Conservation (phyloP, 2,888 invertebrate species). For the Drosophila borealis region DNA sequence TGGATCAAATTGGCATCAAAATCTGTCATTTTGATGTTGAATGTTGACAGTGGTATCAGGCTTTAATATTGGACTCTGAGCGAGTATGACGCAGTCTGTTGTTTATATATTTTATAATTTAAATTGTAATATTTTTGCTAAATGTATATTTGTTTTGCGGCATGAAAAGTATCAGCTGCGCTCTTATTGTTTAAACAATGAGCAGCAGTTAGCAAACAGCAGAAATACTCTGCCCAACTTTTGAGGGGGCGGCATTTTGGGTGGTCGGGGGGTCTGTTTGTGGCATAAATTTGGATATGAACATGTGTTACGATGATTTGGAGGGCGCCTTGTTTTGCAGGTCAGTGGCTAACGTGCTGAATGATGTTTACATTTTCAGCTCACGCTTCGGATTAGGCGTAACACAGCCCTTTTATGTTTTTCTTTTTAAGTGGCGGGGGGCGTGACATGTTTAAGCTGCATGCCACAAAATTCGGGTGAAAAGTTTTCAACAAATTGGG, state of each 20-base stretch:
- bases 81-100: too few relatives aligned
- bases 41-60: too few relatives aligned
- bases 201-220: slow-evolving; percentile 1
- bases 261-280: not conserved
- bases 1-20: too few relatives aligned
- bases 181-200: slow-evolving; percentile 9
- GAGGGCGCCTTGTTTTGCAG: slow-evolving; percentile 4
- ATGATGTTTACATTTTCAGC: slow-evolving; percentile 25
- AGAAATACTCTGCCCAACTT: not conserved
- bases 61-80: too few relatives aligned
- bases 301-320: slow-evolving; percentile 14
- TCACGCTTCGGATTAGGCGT: slow-evolving; percentile 30
- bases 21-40: too few relatives aligned
- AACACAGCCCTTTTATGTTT: slow-evolving; percentile 28
- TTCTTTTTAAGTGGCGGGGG: not conserved
- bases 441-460: not conserved
- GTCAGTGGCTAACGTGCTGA: slow-evolving; percentile 12
- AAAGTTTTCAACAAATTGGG: slow-evolving; percentile 56
- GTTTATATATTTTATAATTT: too few relatives aligned
- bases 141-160: not conserved
- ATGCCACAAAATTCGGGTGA: slow-evolving; percentile 2
- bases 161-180: not conserved
- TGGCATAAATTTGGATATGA: slow-evolving; percentile 10
- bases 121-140: too few relatives aligned
- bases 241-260: not conserved